Evolutionary conservation across 2,113 vertebrate genomes (phyloP).

Genomic region (Haplochromis burtoni): DNA sequence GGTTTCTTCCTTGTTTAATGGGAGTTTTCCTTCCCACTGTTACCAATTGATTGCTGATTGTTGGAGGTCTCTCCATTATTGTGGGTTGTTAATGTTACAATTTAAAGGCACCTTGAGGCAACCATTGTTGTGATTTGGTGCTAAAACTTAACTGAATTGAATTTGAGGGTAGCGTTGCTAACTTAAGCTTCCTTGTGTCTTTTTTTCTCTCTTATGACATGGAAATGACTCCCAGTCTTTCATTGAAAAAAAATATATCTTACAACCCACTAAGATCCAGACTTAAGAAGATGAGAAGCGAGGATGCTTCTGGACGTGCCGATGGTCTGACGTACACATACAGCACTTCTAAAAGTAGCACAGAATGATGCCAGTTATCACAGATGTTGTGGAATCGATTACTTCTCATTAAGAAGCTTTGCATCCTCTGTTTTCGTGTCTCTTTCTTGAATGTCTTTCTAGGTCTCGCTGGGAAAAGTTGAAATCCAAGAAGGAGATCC

Average conservation of each 20-base stretch:
- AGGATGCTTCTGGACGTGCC: background rate
- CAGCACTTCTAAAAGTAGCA: background rate
- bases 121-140: background rate
- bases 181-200: background rate
- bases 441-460: background rate
- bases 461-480: background rate
- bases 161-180: background rate
- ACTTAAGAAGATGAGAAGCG: background rate
- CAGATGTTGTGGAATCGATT: background rate
- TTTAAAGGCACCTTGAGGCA: background rate
- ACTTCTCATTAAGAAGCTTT: background rate
- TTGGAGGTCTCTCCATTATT: background rate
- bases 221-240: background rate
- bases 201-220: rapidly evolving
- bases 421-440: background rate
- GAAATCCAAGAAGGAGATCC: background rate
- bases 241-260: background rate
- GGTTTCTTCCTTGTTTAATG: background rate
- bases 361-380: background rate
- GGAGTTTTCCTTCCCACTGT: background rate
- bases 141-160: background rate
- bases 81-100: background rate
- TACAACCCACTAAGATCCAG: background rate
- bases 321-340: background rate
- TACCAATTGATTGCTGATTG: background rate